These are phyloP conservation scores for Rotaria macrura DNA, from an alignment of 2,888 invertebrate species.

Conservation along the genomic window DNA sequence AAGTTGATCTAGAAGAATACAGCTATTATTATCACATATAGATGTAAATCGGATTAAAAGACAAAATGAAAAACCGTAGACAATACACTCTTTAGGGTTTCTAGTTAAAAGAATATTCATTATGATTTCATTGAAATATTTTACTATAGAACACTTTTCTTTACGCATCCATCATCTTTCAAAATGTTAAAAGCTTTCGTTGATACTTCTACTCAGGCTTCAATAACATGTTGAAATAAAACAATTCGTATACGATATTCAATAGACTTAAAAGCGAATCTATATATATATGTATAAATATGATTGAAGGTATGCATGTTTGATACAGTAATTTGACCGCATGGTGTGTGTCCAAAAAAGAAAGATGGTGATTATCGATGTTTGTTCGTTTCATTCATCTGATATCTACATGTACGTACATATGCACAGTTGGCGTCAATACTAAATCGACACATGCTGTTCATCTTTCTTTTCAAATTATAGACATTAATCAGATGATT, in stretches of 20 bases:
- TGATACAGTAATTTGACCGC: background rate
- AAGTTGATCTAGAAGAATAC: no score
- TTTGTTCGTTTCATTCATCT: background rate
- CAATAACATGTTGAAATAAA: background rate
- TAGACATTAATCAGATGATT: background rate
- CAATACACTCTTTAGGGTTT: no score
- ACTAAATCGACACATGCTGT: background rate
- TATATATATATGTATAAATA: no score
- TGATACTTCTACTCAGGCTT: background rate
- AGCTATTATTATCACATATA: no score
- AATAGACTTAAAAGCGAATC: background rate
- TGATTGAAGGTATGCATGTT: background rate
- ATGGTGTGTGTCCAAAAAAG: background rate
- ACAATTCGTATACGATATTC: background rate
- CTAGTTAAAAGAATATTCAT: no score
- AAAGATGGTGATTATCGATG: background rate
- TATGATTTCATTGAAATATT: no score
- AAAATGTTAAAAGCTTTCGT: background rate
- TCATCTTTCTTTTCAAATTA: background rate
- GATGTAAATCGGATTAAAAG: no score
- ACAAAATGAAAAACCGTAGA: no score
- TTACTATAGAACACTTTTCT: no score
- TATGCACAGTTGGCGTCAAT: background rate
- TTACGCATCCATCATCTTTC: background rate
- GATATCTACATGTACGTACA: background rate